Evolutionary conservation across 2,113 vertebrate genomes (phyloP).

Genomic region (Petaurus breviceps): DNA sequence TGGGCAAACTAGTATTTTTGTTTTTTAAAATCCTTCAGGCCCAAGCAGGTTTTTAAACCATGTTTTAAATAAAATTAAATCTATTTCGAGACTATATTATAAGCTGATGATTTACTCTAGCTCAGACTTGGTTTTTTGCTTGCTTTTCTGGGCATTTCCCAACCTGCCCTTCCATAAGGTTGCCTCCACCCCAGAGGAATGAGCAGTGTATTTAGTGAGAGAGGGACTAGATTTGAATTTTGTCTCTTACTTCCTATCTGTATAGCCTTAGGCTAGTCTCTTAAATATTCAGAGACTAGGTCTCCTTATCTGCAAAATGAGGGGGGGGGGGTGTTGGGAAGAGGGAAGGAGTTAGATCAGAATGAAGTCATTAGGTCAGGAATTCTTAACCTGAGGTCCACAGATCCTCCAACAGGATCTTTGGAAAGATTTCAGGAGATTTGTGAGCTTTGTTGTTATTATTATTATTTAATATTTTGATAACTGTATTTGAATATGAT

Average conservation of each 20-base stretch:
- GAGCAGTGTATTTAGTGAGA: background rate
- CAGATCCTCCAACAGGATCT: background rate
- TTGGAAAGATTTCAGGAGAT: background rate
- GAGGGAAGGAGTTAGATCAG: background rate
- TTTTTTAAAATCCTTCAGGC: background rate
- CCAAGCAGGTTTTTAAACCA: background rate
- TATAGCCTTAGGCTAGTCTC: background rate
- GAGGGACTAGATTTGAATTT: background rate
- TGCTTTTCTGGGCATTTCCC: background rate
- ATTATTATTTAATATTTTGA: background rate
- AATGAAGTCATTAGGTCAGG: background rate
- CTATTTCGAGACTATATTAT: background rate
- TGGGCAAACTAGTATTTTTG: background rate
- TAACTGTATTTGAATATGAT: background rate
- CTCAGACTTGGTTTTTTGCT: background rate
- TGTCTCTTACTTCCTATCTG: background rate
- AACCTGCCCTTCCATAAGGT: background rate
- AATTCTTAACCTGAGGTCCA: background rate
- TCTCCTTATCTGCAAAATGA: background rate
- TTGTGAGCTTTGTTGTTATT: background rate
- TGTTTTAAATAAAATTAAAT: conserved; percentile 4
- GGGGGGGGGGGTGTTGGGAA: background rate
- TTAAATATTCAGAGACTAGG: background rate
- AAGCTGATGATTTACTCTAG: background rate
- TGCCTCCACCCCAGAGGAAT: background rate